Percentiles rank a stretch among this genome's conserved stretches.
Conservation (phyloP, 2,888 invertebrate species). For the Philhelius pedissequus region DNA sequence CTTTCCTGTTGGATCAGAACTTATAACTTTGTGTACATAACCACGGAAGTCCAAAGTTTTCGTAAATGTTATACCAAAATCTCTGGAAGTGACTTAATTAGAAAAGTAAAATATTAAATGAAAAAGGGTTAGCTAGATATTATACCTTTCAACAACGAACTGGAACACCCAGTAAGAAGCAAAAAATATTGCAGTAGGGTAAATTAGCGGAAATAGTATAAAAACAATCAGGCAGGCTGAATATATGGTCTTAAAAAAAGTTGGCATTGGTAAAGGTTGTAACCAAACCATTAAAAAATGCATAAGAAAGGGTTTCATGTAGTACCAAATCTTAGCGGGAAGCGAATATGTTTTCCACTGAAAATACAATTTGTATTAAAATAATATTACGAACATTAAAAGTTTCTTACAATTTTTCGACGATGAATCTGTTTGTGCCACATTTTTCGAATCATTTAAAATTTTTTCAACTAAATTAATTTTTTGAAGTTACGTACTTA, state of each 20-base stretch:
- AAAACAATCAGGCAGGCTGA: constrained; percentile 27
- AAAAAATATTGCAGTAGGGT: constrained; percentile 26
- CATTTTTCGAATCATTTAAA: constrained; percentile 41
- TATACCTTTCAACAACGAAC: constrained; percentile 30
- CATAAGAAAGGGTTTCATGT: constrained; percentile 34
- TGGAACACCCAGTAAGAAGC: constrained; percentile 43
- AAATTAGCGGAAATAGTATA: constrained; percentile 38
- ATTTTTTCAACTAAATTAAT: not conserved
- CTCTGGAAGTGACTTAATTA: not conserved
- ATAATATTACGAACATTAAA: not conserved
- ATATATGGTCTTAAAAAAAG: constrained; percentile 28
- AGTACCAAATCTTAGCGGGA: constrained; percentile 17
- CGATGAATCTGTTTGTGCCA: constrained; percentile 52
- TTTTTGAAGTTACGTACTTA: not conserved
- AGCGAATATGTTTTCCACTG: constrained; percentile 38
- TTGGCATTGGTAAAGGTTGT: constrained; percentile 39
- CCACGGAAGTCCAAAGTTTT: not conserved
- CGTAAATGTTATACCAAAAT: constrained; percentile 15
- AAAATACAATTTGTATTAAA: not conserved
- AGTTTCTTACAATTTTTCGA: constrained; percentile 43
- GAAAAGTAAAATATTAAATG: not conserved
- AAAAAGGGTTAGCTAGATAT: not conserved
- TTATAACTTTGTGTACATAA: constrained; percentile 22
- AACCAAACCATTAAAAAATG: constrained; percentile 45
- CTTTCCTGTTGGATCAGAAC: constrained; percentile 43